Evolutionary conservation across 1,140 invertebrate genomes (phyloP).

Genomic region (Pemphigus obesinymphae): DNA sequence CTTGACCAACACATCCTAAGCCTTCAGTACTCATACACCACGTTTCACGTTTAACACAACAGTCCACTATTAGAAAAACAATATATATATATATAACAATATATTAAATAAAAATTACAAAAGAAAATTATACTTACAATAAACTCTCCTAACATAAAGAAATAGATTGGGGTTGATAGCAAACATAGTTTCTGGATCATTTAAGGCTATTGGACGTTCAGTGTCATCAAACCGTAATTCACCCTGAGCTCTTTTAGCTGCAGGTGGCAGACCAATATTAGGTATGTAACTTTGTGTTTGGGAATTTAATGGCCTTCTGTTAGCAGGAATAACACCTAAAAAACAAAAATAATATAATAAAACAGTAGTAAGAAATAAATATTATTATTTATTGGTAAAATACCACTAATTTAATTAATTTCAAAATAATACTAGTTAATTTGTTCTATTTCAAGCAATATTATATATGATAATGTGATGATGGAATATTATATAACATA

Average conservation of each 20-base stretch:
- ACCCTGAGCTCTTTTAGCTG: slow-evolving; percentile 42
- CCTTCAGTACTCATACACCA: slow-evolving; percentile 79
- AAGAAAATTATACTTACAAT: slow-evolving; percentile 14
- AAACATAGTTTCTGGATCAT: slow-evolving; percentile 63
- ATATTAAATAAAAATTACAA: slow-evolving; percentile 10
- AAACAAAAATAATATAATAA: not conserved
- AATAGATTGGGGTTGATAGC: slow-evolving; percentile 74
- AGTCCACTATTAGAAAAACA: slow-evolving; percentile 62
- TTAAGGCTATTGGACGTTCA: slow-evolving; percentile 43
- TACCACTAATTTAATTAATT: too few relatives aligned
- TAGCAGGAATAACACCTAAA: slow-evolving; percentile 21
- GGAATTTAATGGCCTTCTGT: slow-evolving; percentile 46
- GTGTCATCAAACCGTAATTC: slow-evolving; percentile 44
- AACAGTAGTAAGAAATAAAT: not conserved
- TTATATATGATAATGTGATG: not conserved
- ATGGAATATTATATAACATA: too few relatives aligned
- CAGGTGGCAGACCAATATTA: slow-evolving; percentile 46
- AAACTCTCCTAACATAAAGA: slow-evolving; percentile 66
- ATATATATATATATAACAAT: not conserved
- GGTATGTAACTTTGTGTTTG: slow-evolving; percentile 45
- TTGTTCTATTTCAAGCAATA: not conserved
- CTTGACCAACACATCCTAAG: slow-evolving; percentile 75
- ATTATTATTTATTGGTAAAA: not conserved
- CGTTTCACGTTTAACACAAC: slow-evolving; percentile 72
- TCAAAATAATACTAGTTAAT: not conserved